Evolutionary conservation across 2,113 vertebrate genomes (phyloP).

Genomic region (Clupea harengus): DNA sequence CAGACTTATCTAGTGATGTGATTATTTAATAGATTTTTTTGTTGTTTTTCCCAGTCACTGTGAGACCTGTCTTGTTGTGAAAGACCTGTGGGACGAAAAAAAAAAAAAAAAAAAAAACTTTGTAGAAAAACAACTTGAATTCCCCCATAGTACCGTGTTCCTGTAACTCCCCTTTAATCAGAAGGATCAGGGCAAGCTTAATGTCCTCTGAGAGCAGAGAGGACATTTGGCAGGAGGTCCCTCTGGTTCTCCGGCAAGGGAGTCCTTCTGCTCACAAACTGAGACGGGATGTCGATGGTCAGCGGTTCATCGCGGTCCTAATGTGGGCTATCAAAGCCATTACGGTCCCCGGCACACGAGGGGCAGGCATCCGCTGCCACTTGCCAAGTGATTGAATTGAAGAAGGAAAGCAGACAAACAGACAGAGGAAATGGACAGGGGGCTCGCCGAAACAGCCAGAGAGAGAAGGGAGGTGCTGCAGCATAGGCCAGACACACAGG

Average conservation of each 20-base stretch:
- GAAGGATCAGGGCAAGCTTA: not conserved
- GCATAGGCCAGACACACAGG: not conserved
- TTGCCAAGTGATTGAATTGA: not conserved
- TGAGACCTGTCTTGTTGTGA: not conserved
- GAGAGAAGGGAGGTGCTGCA: not conserved
- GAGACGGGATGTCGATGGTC: not conserved
- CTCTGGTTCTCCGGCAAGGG: not conserved
- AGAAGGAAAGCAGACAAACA: not conserved
- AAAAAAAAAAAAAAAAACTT: not conserved
- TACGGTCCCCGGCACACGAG: not conserved
- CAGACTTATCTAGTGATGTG: not conserved
- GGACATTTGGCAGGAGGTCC: not conserved
- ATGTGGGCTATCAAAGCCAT: not conserved
- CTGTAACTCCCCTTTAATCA: too few relatives aligned
- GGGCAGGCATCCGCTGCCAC: not conserved
- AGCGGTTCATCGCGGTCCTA: not conserved
- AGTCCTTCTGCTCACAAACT: not conserved
- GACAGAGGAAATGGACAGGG: not conserved
- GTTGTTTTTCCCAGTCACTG: not conserved
- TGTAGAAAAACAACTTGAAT: not conserved
- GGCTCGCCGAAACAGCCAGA: not conserved
- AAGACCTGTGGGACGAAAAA: not conserved
- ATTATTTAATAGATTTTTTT: not conserved
- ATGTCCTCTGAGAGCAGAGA: not conserved
- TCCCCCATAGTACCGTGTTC: too few relatives aligned